A percentile compares a stretch with the other conserved stretches of the same genome.
phyloP scores from a whole-genome alignment of 2,888 invertebrate genomes.

The Macrosiphum euphorbiae region DNA sequence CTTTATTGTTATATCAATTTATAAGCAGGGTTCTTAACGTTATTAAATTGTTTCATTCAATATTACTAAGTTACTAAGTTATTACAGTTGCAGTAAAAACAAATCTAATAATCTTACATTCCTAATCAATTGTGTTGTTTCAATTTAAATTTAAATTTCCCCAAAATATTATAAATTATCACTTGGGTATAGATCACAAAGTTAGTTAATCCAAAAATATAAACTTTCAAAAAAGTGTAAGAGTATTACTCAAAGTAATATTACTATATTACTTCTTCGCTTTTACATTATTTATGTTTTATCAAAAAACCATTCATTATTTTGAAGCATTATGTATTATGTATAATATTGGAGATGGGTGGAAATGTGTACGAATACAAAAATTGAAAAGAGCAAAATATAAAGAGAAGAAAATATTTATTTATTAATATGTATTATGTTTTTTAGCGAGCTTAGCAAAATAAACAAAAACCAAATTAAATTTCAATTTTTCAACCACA shows the following conservation, averaged over 20 bases:
- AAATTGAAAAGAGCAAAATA: neutral
- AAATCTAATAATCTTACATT: neutral
- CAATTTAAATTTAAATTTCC: neutral
- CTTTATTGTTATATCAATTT: neutral
- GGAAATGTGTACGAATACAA: neutral
- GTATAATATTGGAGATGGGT: neutral
- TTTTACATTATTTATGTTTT: neutral
- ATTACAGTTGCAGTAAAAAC: neutral
- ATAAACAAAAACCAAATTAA: neutral
- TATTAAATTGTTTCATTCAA: neutral
- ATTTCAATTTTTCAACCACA: neutral
- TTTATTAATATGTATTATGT: neutral
- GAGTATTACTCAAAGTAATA: neutral
- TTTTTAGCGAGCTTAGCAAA: neutral
- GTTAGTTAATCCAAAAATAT: neutral
- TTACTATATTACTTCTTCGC: neutral
- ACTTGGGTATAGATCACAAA: neutral
- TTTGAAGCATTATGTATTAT: neutral
- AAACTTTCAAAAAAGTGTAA: neutral
- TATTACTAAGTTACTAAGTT: neutral
- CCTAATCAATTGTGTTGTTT: neutral
- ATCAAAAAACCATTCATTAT: neutral
- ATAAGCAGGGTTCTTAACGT: neutral
- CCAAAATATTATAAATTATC: neutral
- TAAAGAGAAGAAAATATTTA: neutral